Base-by-base conservation (phyloP, 1,140 invertebrate genomes). In the Drosophila subpulchrella region DNA sequence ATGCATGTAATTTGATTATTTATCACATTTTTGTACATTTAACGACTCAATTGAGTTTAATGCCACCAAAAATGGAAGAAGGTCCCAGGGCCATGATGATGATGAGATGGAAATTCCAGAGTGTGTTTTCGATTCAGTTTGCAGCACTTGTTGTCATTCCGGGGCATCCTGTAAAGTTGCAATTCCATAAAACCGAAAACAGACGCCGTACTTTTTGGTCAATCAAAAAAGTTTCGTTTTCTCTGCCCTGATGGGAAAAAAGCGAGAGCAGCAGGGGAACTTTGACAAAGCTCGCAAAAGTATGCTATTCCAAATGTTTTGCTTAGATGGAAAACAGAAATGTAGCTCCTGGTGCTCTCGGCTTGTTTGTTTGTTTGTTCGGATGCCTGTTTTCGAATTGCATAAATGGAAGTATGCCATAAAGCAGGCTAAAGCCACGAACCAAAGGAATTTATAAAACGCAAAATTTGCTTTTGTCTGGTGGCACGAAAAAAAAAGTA, bases 31-130 rank as follows among this genome's bases (percentile, higher is more conserved):
- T 88, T 83, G 41, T 81, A 77, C 67, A 79, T 89, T 89, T 89
- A 89, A 89, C 84, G 84, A 89, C 84, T 77, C 84, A 89, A 89
- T 89, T 89, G 84, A 81, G 84, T 88, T 88, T 89, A 78, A 88
- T 88, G 76, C 48, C 68, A 68, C 60, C 73, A 71, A 34, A 53
- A 63, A 56, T 24, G 24, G 8, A n/a, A 15, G 24, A 17, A 20
- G n/a, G 42, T n/a, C 65, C 1, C 15, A n/a, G 15, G 42, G 27
- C 38, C 44, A 13, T 38, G 41, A 24, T 24, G 34, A 20, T 39
- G 46, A 36, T 47, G 50, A 32, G 12, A 66, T 42, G 30, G 46
- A 50, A 67, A 57, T 44, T 66, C 42, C 10, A 38, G 41, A 24
- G 24, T 53, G 20, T 66, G 44, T 53, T 66, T 58, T 60, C 47